These are phyloP conservation scores for Manis javanica DNA, from an alignment of 2,797 vertebrate genomes.

Conservation along the genomic window DNA sequence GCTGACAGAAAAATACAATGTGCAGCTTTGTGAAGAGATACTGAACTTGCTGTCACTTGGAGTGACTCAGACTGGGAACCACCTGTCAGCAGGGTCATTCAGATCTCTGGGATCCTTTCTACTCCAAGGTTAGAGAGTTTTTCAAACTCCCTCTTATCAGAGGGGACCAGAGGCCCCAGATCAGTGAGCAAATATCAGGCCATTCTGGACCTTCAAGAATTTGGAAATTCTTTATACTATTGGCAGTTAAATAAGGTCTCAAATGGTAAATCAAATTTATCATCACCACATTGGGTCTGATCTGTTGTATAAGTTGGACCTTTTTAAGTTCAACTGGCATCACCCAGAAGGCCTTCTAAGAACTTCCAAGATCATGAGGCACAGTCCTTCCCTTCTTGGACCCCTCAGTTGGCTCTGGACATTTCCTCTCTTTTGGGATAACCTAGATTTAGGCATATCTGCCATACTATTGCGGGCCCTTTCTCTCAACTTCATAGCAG, in stretches of 20 bases:
- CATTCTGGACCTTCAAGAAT: neutral
- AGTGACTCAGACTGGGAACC: neutral
- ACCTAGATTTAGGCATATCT: neutral
- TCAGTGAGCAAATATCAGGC: neutral
- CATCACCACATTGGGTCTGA: neutral
- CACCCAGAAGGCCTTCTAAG: neutral
- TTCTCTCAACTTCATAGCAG: neutral
- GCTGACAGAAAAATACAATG: neutral
- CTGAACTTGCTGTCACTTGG: neutral
- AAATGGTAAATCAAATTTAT: neutral
- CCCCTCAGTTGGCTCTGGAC: neutral
- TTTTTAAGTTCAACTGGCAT: neutral
- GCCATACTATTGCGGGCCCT: neutral
- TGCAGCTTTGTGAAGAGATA: neutral
- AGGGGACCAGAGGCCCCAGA: neutral
- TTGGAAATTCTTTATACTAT: neutral
- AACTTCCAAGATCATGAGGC: neutral
- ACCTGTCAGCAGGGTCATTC: neutral
- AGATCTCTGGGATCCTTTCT: neutral
- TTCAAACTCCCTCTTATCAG: neutral
- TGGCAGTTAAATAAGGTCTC: neutral
- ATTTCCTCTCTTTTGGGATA: neutral
- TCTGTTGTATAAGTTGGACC: neutral
- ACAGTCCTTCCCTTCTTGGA: neutral
- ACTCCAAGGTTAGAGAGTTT: neutral